phyloP scores from a whole-genome alignment of 2,797 vertebrate genomes.

The Saxicola maurus region DNA sequence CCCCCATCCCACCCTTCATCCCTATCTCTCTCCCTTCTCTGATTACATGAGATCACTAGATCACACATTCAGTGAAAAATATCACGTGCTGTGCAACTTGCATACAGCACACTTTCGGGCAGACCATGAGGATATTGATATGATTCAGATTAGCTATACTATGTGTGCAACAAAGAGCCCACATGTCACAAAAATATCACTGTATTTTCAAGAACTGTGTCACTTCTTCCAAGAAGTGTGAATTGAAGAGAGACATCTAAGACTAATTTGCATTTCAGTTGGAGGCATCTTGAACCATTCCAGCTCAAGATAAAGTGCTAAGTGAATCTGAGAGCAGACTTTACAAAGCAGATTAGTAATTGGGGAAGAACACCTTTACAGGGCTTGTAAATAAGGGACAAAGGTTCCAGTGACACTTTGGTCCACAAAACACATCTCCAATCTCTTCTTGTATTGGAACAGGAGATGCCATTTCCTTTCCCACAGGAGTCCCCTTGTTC shows the following conservation, averaged over 20 bases:
- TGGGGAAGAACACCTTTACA: neutral
- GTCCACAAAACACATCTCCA: neutral
- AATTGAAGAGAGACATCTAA: neutral
- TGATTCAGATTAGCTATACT: conserved; percentile 10
- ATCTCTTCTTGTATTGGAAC: neutral
- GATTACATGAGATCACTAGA: neutral
- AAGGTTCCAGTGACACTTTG: neutral
- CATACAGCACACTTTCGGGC: neutral
- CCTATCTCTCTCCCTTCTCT: neutral
- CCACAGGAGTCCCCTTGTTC: neutral
- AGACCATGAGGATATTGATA: neutral
- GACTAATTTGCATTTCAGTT: conserved; percentile 37
- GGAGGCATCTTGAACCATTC: neutral
- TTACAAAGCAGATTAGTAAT: neutral
- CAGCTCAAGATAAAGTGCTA: neutral
- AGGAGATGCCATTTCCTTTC: neutral
- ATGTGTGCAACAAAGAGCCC: neutral
- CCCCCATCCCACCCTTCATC: too few species aligned
- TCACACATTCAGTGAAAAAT: neutral
- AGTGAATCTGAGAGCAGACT: neutral
- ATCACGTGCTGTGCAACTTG: neutral
- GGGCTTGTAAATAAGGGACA: neutral
- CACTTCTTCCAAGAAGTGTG: conserved; percentile 33
- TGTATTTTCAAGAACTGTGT: conserved; percentile 24
- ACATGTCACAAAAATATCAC: conserved; percentile 6